Evolutionary conservation across 2,797 vertebrate species (phyloP).

Genomic region (Spinus olivaceus): DNA sequence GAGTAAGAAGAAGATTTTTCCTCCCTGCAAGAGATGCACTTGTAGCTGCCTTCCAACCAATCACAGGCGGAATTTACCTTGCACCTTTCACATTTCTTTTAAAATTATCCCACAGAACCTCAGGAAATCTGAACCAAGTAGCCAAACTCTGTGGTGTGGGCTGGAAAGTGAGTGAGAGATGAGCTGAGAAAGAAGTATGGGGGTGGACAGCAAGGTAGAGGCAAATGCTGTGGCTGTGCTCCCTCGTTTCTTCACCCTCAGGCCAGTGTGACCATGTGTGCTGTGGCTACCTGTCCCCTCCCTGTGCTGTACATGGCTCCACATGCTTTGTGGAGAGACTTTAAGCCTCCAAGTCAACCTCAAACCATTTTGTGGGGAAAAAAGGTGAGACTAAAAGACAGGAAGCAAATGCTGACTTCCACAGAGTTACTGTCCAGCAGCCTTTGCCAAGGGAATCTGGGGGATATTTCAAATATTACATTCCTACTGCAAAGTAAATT

Average conservation of each 20-base stretch:
- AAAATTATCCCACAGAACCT: not conserved
- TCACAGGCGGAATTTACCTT: not conserved
- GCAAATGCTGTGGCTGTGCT: rapidly evolving
- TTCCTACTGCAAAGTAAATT: not conserved
- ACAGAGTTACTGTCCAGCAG: not conserved
- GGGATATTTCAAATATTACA: not conserved
- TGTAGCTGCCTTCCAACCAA: not conserved
- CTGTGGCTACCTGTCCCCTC: not conserved
- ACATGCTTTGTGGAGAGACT: not conserved
- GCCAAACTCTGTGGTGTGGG: not conserved
- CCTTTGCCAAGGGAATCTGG: not conserved
- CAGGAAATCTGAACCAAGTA: not conserved
- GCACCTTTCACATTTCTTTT: not conserved
- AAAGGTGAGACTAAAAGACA: not conserved
- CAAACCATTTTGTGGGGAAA: not conserved
- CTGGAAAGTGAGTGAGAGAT: no score
- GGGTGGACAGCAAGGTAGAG: not conserved
- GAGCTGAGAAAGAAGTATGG: not conserved
- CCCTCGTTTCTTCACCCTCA: rapidly evolving
- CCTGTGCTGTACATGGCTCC: not conserved
- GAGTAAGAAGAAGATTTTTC: not conserved
- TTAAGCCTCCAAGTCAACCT: not conserved
- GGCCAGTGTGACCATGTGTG: rapidly evolving
- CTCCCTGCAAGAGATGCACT: not conserved
- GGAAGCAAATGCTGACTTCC: not conserved